A percentile compares a stretch with the other conserved stretches of the same genome.
phyloP scores from a whole-genome alignment of 1,140 invertebrate species.

The Neoseiulus cucumeris region DNA sequence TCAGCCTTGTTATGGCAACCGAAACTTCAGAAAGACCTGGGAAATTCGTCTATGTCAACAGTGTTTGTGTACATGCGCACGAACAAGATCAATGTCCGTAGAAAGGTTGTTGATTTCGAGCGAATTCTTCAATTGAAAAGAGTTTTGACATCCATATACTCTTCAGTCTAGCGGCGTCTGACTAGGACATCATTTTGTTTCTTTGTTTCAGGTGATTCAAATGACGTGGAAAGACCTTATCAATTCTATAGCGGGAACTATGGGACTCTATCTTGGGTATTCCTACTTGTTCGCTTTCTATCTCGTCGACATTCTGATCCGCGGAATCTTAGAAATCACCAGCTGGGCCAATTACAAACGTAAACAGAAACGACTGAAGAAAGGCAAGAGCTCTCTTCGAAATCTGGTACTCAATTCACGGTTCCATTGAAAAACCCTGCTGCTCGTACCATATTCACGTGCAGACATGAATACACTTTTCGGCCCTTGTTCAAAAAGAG shows the following conservation, averaged over 20 bases:
- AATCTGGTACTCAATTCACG: too few species aligned
- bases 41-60: not conserved
- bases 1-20: constrained; percentile 2
- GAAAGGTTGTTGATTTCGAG: not conserved
- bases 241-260: not conserved
- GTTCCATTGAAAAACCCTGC: too few species aligned
- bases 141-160: too few species aligned
- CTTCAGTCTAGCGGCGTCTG: too few species aligned
- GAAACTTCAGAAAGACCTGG: not conserved
- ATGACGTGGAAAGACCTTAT: not conserved
- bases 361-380: not conserved
- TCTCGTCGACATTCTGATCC: not conserved
- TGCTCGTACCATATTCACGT: too few species aligned
- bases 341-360: not conserved
- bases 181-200: not conserved
- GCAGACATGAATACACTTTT: too few species aligned
- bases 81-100: not conserved
- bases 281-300: constrained; percentile 5
- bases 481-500: too few species aligned
- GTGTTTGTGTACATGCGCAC: constrained; percentile 1
- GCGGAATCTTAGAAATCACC: not conserved
- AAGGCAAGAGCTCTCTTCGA: too few species aligned
- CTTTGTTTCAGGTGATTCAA: not conserved
- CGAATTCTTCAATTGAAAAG: too few species aligned
- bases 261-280: not conserved